A percentile compares a stretch with the other conserved stretches of the same genome.
phyloP scores from a whole-genome alignment of 2,888 invertebrate genomes.

The Drosophila antonietae region DNA sequence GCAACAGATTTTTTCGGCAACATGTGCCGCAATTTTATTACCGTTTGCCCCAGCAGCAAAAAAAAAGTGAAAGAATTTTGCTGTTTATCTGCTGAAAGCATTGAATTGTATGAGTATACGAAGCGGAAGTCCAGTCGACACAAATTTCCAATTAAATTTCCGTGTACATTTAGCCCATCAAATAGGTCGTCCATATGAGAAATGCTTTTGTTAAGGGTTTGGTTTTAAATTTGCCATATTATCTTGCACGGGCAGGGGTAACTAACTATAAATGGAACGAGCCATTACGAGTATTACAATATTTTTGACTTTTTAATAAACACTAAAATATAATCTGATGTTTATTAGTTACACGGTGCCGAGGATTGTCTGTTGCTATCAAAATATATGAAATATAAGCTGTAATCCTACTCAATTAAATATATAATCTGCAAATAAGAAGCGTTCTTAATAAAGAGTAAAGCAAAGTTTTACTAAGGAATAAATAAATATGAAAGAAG shows the following conservation, averaged over 20 bases:
- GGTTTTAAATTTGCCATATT: background rate
- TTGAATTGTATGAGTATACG: conserved; percentile 10
- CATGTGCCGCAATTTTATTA: conserved; percentile 71
- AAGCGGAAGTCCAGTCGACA: conserved; percentile 43
- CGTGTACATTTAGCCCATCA: conserved; percentile 12
- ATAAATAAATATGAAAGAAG: background rate
- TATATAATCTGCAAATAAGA: background rate
- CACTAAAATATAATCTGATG: background rate
- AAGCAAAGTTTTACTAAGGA: no score
- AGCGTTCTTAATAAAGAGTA: background rate
- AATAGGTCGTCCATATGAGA: background rate
- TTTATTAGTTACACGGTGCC: no score
- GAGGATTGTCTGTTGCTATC: background rate
- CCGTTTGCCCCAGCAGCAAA: conserved; percentile 32
- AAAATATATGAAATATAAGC: background rate
- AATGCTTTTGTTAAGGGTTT: background rate
- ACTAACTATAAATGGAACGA: background rate
- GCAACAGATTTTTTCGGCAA: conserved; percentile 71
- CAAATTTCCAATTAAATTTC: conserved; percentile 31
- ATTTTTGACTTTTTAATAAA: background rate
- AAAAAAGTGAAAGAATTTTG: conserved; percentile 40
- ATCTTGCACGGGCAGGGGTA: background rate
- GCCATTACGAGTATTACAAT: background rate
- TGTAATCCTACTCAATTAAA: background rate
- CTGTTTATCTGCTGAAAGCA: conserved; percentile 27